phyloP scores from a whole-genome alignment of 64 coral and sea anemone genomes.

The Stichodactyla helianthus region DNA sequence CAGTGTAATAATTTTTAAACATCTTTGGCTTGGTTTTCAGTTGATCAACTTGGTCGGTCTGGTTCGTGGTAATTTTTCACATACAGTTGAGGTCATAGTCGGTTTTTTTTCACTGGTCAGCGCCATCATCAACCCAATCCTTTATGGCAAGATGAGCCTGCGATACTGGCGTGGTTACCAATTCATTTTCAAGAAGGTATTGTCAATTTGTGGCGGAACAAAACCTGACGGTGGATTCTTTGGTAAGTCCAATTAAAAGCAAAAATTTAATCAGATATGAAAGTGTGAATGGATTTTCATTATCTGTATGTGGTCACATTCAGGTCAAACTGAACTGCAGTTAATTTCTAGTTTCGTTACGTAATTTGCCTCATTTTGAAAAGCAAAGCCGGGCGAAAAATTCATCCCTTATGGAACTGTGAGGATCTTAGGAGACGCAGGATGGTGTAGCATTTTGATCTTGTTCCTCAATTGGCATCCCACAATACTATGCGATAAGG shows the following conservation, averaged over 20 bases:
- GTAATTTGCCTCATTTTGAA: no score
- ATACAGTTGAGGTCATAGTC: conserved; percentile 57
- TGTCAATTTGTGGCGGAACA: conserved; percentile 40
- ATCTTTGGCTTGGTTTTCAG: conserved; percentile 26
- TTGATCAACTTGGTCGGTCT: conserved; percentile 74
- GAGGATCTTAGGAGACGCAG: no score
- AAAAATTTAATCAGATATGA: not conserved
- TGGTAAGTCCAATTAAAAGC: conserved; percentile 31
- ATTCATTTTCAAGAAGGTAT: conserved; percentile 59
- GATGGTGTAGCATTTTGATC: no score
- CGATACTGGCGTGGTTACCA: conserved; percentile 65
- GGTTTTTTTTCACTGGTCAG: conserved; percentile 75
- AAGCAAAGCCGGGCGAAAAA: no score
- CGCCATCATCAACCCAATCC: conserved; percentile 77
- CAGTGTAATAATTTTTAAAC: not conserved
- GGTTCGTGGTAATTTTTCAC: conserved; percentile 34
- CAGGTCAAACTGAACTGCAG: no score
- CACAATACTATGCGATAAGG: no score
- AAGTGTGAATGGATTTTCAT: not conserved
- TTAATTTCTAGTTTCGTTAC: no score
- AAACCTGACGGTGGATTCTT: conserved; percentile 60
- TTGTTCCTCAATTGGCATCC: no score
- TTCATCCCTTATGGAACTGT: no score
- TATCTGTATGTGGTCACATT: no score
- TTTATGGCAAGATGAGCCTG: conserved; percentile 83